Evolutionary conservation across 2,888 invertebrate genomes (phyloP), one percentile per base, ranked within the genome.

Genomic region (Mesoligia furuncula): DNA sequence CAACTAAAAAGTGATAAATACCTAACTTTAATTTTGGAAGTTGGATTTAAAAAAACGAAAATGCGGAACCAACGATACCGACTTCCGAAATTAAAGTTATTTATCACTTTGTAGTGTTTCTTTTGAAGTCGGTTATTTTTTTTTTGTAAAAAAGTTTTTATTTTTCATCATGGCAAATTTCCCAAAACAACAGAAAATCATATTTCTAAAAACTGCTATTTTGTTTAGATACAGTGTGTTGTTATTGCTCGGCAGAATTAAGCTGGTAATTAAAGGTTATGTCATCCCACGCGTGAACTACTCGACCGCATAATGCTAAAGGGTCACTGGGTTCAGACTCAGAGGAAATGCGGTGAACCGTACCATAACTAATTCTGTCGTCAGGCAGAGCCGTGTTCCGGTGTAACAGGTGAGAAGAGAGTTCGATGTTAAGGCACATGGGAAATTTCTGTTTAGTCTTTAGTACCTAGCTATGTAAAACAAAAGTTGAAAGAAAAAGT

Each of bases 281-380:
- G 13, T 3, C 76, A n/a, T 65, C 70, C 79, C 17, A 80, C 79
- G 65, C 48, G 5, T 79, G 65, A n/a, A 39, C 31, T 70, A 36
- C 45, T 27, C 20, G 17, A 77, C 83, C 64, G n/a, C n/a, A 42
- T 66, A 67, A 67, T 45, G n/a, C 39, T 39, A 78, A 61, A 62
- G 61, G 79, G 54, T 79, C n/a, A 48, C 36, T n/a, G 36, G 17
- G 39, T 61, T 79, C 45, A 69, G 8, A 51, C 68, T 51, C 9
- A 20, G 24, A 45, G 15, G 59, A 61, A 68, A 68, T 66, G 54
- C 48, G 61, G 15, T 31, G 54, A 80, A 69, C 68, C 77, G 27
- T 68, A 39, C 2, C 11, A 8, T 39, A 8, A 15, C 11, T 83
- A 67, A 76, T 76, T 79, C 20, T 67, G 36, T 69, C 39, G 13